Evolutionary conservation across 2,113 vertebrate genomes (phyloP).

Genomic region (Setophaga kirtlandii): DNA sequence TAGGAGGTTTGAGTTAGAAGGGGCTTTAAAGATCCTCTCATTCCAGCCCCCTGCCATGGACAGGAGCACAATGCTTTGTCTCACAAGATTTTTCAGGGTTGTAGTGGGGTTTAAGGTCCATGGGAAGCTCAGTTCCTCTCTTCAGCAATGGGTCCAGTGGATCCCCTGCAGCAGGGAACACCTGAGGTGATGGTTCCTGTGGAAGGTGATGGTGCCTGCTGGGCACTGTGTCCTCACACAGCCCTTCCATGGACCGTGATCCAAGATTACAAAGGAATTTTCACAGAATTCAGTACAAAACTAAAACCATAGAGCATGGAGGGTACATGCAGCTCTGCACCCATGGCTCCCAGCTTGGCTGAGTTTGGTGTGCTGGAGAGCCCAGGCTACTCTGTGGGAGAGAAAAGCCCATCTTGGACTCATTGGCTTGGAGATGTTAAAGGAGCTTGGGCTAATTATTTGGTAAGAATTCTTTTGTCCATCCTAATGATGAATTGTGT

Average conservation of each 20-base stretch:
- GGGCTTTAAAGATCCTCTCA: neutral
- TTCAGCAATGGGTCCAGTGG: neutral
- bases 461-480: neutral
- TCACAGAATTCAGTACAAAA: neutral
- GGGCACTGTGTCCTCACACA: no score
- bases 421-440: neutral
- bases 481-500: neutral
- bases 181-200: fast-evolving
- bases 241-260: neutral
- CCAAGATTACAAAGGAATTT: neutral
- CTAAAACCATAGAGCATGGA: neutral
- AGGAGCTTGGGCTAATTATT: neutral
- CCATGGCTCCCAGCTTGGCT: fast-evolving
- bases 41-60: fast-evolving
- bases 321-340: neutral
- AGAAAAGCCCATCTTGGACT: neutral
- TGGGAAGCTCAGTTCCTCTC: neutral
- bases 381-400: neutral
- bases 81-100: neutral
- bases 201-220: neutral
- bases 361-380: neutral
- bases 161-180: neutral
- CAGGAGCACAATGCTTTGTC: neutral
- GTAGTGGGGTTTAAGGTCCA: neutral
- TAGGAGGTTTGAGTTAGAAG: neutral